phyloP scores from a whole-genome alignment of 2,113 vertebrate genomes.

The Hypanus sabinus region DNA sequence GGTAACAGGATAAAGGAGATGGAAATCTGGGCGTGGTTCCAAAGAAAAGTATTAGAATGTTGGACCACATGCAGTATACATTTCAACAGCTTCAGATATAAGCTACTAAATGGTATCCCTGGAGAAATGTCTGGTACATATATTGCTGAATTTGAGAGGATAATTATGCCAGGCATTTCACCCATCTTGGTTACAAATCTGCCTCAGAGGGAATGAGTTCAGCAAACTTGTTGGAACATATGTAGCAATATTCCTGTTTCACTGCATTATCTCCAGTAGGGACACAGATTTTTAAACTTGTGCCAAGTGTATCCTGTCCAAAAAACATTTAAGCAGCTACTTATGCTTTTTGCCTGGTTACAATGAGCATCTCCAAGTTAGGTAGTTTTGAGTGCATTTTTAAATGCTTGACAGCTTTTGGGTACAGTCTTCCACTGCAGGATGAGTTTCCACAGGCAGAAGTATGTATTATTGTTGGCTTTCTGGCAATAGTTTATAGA shows the following conservation, averaged over 20 bases:
- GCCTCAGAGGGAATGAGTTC: neutral
- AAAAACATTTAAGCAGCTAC: neutral
- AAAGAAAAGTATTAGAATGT: conserved; percentile 7
- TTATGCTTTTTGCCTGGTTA: neutral
- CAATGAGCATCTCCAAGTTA: neutral
- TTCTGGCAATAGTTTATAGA: neutral
- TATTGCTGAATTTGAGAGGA: conserved; percentile 4
- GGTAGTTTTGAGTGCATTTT: neutral
- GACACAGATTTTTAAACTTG: neutral
- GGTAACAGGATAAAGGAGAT: neutral
- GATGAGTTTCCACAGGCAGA: neutral
- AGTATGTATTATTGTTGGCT: neutral
- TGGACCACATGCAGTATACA: conserved; percentile 26
- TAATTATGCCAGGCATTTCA: neutral
- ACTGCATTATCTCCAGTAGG: neutral
- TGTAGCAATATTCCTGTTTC: neutral
- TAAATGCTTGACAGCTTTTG: neutral
- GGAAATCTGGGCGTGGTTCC: neutral
- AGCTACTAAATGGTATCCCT: conserved; percentile 10
- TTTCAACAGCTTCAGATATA: conserved; percentile 14
- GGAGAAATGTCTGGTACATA: neutral
- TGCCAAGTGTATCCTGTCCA: neutral
- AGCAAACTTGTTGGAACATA: neutral
- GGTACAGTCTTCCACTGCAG: neutral
- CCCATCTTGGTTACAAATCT: neutral